Conservation (phyloP, 2,888 invertebrate genomes). For the Eristalis intricaria region DNA sequence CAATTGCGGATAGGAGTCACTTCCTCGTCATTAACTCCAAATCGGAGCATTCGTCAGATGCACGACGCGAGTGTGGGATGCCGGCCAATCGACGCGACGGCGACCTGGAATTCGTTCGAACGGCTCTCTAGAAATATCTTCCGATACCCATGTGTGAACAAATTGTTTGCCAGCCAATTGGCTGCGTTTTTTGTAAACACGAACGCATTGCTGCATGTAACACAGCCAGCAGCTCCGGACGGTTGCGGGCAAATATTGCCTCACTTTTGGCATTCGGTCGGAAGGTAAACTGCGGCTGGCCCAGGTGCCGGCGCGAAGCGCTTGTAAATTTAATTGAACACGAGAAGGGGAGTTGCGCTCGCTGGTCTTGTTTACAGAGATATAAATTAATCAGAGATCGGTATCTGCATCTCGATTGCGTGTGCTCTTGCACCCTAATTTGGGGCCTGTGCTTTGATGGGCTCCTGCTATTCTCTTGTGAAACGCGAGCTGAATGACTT, state of each 20-base stretch:
- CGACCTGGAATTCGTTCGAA: constrained; percentile 22
- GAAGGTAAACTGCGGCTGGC: constrained; percentile 13
- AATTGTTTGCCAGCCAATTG: constrained; percentile 54
- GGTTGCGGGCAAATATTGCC: constrained; percentile 10
- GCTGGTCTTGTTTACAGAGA: constrained; percentile 22
- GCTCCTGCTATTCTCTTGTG: neutral
- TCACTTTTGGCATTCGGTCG: constrained; percentile 34
- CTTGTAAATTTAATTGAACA: constrained; percentile 52
- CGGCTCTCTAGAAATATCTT: constrained; percentile 36
- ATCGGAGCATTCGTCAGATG: neutral
- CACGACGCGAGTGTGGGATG: neutral
- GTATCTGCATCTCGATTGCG: neutral
- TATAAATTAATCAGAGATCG: constrained; percentile 26
- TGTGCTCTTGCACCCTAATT: neutral
- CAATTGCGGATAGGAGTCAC: constrained; percentile 41
- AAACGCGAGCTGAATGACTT: neutral
- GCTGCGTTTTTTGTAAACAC: constrained; percentile 55
- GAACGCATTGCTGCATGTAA: constrained; percentile 33
- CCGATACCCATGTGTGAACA: constrained; percentile 58
- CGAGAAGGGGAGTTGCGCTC: neutral
- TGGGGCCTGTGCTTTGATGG: neutral
- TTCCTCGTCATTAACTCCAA: constrained; percentile 31
- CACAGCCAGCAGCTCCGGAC: neutral
- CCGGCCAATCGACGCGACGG: constrained; percentile 19
- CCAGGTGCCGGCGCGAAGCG: constrained; percentile 36